Base-by-base conservation (phyloP, 2,113 vertebrate species). In the Cacatua alba region DNA sequence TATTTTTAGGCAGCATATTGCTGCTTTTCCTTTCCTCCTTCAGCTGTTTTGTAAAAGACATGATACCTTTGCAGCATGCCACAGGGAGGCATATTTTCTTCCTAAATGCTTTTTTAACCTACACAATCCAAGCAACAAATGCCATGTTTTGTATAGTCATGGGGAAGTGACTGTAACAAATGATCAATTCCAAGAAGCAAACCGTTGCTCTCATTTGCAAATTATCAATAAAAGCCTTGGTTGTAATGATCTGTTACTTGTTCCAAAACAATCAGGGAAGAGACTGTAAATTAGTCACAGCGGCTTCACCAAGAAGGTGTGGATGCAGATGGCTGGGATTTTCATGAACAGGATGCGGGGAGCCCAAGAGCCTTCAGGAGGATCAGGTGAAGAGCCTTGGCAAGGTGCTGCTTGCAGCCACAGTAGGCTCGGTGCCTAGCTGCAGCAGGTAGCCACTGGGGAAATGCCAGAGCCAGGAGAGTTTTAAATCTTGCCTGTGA, bases 221-320 rank as follows among this genome's bases (percentile, higher is more conserved):
- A 55, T 93, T 80, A 83, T 90, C 79, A 88, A 68, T 91, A 71
- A 60, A 81, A 90, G 46, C 75, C 79, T 81, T 55, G 9, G 53
- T 5, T 88, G 88, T 93, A 91, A 77, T 35, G 59, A 86, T 77
- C 53, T 86, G 31, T 74, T 81, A 65, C 55, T 83, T 4, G 0
- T 71, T 82, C 69, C 26, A 64, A 60, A 76, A 46, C 41, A 59
- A 19, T 68, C 13, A 17, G 21, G 19, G 21, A 59, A 76, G 57
- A 67, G 72, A 33, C 16, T 63, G 43, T 77, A 63, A 82, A 77
- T 65, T 67, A 93, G 43, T 44, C 13, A 21, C 79, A 77, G 57
- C 0, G 0, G 52, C 59, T 79, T 90, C 28, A 31, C 25, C 0
- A 1, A 51, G 67, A 43, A 55, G 26, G 11, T 33, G 29, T 21